Conservation (phyloP, 2,797 vertebrate species). For the Sebastes alutus region DNA sequence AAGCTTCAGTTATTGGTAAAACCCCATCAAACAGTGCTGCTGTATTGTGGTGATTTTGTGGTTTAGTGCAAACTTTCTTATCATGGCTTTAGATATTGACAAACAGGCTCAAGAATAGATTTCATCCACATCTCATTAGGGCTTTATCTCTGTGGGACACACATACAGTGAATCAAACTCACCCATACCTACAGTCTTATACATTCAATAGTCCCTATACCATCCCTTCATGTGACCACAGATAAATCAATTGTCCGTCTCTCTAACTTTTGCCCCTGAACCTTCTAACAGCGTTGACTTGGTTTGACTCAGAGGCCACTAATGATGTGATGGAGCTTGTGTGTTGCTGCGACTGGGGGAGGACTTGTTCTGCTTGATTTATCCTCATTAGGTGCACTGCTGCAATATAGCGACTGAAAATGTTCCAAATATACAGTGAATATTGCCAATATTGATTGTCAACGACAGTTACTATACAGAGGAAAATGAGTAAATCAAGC, state of each 20-base stretch:
- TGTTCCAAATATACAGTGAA: neutral
- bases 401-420: slow-evolving; percentile 8
- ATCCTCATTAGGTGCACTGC: slow-evolving; percentile 28
- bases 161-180: neutral
- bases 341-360: slow-evolving; percentile 13
- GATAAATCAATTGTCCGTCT: slow-evolving; percentile 1
- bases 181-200: neutral
- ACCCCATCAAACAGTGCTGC: too few relatives aligned
- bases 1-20: neutral
- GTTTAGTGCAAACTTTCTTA: neutral
- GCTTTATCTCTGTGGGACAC: neutral
- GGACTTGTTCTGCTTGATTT: slow-evolving; percentile 27
- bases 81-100: neutral
- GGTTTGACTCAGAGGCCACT: slow-evolving; percentile 1
- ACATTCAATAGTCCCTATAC: neutral
- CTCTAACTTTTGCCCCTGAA: slow-evolving; percentile 14
- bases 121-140: slow-evolving; percentile 7
- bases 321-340: slow-evolving; percentile 14
- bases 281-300: slow-evolving; percentile 8
- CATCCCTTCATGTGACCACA: neutral
- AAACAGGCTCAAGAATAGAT: neutral
- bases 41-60: neutral
- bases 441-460: slow-evolving; percentile 4
- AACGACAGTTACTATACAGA: neutral
- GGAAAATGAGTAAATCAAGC: slow-evolving; percentile 4